Evolutionary conservation across 2,797 vertebrate species (phyloP), one percentile per base, ranked within the genome.

Genomic region (Cuculus canorus): DNA sequence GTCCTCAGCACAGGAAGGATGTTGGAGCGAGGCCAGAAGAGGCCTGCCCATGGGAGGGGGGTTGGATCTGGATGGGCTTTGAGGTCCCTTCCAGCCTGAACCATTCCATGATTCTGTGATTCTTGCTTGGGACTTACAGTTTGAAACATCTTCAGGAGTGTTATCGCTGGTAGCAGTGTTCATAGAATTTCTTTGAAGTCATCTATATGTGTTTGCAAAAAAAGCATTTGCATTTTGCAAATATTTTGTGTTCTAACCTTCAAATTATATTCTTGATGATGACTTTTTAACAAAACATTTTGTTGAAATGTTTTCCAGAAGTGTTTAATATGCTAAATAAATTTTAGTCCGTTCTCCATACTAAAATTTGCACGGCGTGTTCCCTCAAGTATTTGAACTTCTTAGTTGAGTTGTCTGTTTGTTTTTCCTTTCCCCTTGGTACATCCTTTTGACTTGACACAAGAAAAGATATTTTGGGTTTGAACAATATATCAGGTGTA

Each of bases 311-410:
- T 75, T 47, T 92, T 92, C 57, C 59, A 45, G 27, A 70, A 83
- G 72, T 24, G 13, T 86, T 88, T 93, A 86, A 72, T 96, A 52
- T 69, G 66, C 89, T 83, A 93, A 93, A 85, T 82, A 83, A 32
- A 66, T 91, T 83, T 81, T 43, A 90, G 90, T 96, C 35, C 54
- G 25, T 81, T 95, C 13, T 90, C 22, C 39, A 3, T 65, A 76
- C 71, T 91, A 9, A 86, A 78, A 63, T 85, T 57, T 82, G 30
- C 14, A 39, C 15, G 88, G 7, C 64, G 60, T 47, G 11, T 82
- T 94, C 84, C 37, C 8, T 75, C 61, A 50, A 54, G 54, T 72
- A 37, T 76, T 93, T 88, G 70, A 91, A 85, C 11, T 88, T 90
- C 54, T 57, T 48, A 35, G 33, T 13, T 47, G 27, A 86, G 28